A percentile compares a stretch with the other conserved stretches of the same genome.
These are phyloP conservation scores for Drosophila tropicalis DNA, from an alignment of 1,140 invertebrate species.

Conservation along the genomic window DNA sequence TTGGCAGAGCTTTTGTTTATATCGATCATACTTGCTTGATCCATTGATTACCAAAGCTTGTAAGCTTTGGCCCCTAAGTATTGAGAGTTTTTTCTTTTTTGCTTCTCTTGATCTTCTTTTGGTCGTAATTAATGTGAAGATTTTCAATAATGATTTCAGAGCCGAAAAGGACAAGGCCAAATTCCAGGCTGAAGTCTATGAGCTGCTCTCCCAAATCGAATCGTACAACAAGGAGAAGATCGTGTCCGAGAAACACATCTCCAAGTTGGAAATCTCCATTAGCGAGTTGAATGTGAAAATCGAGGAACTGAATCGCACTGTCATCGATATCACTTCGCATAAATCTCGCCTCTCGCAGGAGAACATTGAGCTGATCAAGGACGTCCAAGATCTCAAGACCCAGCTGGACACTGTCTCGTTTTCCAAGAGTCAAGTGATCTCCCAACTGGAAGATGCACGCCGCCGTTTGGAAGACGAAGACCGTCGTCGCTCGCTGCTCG, in stretches of 20 bases:
- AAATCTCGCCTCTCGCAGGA: constrained; percentile 94
- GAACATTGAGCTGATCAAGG: constrained; percentile 96
- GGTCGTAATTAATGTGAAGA: constrained; percentile 38
- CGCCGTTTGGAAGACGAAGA: constrained; percentile 97
- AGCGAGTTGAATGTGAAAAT: constrained; percentile 96
- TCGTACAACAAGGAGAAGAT: constrained; percentile 95
- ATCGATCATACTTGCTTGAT: constrained; percentile 16
- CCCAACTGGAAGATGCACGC: constrained; percentile 96
- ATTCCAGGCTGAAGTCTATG: constrained; percentile 98
- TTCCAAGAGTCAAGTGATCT: constrained; percentile 92
- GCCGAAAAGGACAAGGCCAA: constrained; percentile 97
- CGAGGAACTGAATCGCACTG: constrained; percentile 96
- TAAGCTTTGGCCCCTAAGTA: constrained; percentile 55
- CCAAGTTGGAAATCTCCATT: constrained; percentile 94
- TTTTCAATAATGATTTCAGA: constrained; percentile 85
- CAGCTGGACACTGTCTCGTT: constrained; percentile 96
- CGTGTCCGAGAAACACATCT: constrained; percentile 92
- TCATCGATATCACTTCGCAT: constrained; percentile 96
- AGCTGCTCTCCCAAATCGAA: constrained; percentile 96
- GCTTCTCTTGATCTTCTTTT: no score
- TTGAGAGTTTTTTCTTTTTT: constrained; percentile 12
- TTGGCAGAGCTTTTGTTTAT: constrained; percentile 41
- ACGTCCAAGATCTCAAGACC: constrained; percentile 96
- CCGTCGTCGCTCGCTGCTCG: constrained; percentile 93
- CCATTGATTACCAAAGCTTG: constrained; percentile 22